These are phyloP conservation scores for Rhynchomys soricoides DNA, from an alignment of 2,113 vertebrate species.

Conservation along the genomic window DNA sequence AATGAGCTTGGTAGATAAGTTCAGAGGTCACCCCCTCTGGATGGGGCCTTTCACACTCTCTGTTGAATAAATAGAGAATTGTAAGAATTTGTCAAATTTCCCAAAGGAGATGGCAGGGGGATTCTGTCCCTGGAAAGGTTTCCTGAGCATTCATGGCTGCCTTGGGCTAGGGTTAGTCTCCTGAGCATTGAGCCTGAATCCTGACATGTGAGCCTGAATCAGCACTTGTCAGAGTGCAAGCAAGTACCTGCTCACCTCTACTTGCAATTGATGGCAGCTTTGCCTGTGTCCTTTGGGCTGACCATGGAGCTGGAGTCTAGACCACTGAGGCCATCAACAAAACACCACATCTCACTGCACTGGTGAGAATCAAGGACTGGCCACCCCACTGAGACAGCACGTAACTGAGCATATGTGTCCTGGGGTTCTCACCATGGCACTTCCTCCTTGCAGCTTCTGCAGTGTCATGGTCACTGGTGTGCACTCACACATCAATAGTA, in stretches of 20 bases:
- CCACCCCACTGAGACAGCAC: not conserved
- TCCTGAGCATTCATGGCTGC: not conserved
- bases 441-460: not conserved
- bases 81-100: not conserved
- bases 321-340: not conserved
- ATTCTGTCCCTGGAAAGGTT: not conserved
- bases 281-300: not conserved
- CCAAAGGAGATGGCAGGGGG: not conserved
- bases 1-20: conserved; percentile 37
- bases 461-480: not conserved
- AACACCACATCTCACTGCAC: not conserved
- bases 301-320: not conserved
- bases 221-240: not conserved
- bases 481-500: not conserved
- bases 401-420: not conserved
- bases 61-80: not conserved
- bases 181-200: not conserved
- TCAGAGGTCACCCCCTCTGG: not conserved
- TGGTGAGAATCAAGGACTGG: not conserved
- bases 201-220: not conserved
- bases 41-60: not conserved
- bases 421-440: not conserved
- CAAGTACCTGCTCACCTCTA: not conserved
- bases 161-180: not conserved
- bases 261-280: not conserved